These are phyloP conservation scores for Eupeodes latifasciatus DNA, from an alignment of 2,888 invertebrate species.

Conservation along the genomic window DNA sequence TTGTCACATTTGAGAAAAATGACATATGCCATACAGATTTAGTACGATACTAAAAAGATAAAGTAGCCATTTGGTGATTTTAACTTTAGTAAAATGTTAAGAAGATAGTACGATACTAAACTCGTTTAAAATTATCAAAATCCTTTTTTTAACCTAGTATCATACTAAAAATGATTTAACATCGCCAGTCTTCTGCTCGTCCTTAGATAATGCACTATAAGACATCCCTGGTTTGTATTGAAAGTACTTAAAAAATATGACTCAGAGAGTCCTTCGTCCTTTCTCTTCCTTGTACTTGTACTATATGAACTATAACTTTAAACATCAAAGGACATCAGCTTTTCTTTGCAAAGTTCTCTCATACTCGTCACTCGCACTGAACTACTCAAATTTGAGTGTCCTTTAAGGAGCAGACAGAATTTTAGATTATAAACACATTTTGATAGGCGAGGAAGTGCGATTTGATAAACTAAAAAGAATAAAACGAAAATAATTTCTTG, in stretches of 20 bases:
- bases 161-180: too few relatives aligned
- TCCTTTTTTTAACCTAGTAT: too few relatives aligned
- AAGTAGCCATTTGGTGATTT: too few relatives aligned
- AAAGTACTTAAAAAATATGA: not conserved
- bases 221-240: not conserved
- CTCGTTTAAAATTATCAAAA: too few relatives aligned
- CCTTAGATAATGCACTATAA: not conserved
- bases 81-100: too few relatives aligned
- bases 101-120: too few relatives aligned
- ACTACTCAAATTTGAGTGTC: constrained; percentile 47
- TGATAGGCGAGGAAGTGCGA: constrained; percentile 27
- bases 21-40: too few relatives aligned
- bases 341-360: not conserved
- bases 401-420: constrained; percentile 11
- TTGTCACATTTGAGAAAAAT: too few relatives aligned
- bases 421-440: constrained; percentile 56
- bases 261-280: constrained; percentile 1
- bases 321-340: not conserved
- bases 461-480: constrained; percentile 3
- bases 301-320: too few relatives aligned
- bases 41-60: too few relatives aligned
- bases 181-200: too few relatives aligned
- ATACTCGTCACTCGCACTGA: not conserved
- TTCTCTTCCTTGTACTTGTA: too few relatives aligned
- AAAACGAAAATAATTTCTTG: not conserved